phyloP scores from a whole-genome alignment of 2,797 vertebrate genomes.

The Lutjanus argentimaculatus region DNA sequence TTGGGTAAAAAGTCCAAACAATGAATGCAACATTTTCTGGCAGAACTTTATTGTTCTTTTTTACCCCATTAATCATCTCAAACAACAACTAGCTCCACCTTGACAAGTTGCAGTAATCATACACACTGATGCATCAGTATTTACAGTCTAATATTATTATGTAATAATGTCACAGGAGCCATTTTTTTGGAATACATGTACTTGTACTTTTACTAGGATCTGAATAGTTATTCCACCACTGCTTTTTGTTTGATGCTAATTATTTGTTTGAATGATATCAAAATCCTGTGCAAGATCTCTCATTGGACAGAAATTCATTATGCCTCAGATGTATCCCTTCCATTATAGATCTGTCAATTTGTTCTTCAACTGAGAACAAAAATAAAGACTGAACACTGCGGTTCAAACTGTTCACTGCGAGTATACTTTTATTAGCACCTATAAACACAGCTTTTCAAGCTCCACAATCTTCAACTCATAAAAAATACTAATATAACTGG shows the following conservation, averaged over 20 bases:
- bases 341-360: not conserved
- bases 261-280: not conserved
- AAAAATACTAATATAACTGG: not conserved
- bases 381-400: not conserved
- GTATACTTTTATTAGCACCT: not conserved
- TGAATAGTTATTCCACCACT: no score
- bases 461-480: not conserved
- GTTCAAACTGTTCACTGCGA: not conserved
- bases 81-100: not conserved
- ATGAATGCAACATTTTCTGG: not conserved
- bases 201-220: not conserved
- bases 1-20: not conserved
- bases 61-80: not conserved
- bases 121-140: not conserved
- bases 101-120: not conserved
- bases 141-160: not conserved
- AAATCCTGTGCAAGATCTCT: not conserved
- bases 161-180: not conserved
- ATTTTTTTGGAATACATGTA: not conserved
- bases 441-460: not conserved
- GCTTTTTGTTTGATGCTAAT: not conserved
- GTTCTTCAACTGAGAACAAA: conserved; percentile 20
- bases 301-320: not conserved
- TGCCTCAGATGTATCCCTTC: not conserved
- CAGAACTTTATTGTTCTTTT: conserved; percentile 2